Percentiles rank a stretch among this genome's conserved stretches.
Evolutionary conservation across 2,797 vertebrate genomes (phyloP).

Genomic region (Falco concolor): DNA sequence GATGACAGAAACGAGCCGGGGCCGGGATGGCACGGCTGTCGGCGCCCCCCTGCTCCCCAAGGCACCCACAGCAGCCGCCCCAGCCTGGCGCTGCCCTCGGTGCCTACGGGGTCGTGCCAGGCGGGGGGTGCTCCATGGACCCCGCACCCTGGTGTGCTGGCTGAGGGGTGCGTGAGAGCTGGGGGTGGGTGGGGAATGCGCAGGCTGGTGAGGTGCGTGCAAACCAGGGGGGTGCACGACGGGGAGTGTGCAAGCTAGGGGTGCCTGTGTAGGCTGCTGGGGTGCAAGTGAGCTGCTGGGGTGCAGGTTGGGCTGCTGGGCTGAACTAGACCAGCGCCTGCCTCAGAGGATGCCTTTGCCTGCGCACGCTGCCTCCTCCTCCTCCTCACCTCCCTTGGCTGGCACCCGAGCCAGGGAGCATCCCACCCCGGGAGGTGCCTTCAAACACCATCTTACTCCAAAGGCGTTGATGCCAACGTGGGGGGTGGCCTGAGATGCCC

Average conservation of each 20-base stretch:
- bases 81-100: background rate
- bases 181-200: background rate
- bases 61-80: background rate
- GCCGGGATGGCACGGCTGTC: background rate
- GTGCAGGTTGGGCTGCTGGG: background rate
- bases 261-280: background rate
- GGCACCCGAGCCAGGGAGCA: background rate
- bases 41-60: background rate
- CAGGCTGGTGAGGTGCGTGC: background rate
- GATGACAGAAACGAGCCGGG: background rate
- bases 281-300: background rate
- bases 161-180: background rate
- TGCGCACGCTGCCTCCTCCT: background rate
- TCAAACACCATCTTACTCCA: accelerated
- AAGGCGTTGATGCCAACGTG: background rate
- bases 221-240: background rate
- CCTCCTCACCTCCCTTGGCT: too few species aligned
- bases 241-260: background rate
- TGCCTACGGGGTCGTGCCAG: background rate
- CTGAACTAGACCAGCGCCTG: background rate
- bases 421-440: background rate
- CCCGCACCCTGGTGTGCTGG: accelerated
- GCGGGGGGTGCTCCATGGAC: background rate
- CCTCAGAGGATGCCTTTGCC: background rate
- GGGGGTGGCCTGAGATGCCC: background rate